Conservation (phyloP, 2,888 invertebrate species). For the Diploptera punctata region DNA sequence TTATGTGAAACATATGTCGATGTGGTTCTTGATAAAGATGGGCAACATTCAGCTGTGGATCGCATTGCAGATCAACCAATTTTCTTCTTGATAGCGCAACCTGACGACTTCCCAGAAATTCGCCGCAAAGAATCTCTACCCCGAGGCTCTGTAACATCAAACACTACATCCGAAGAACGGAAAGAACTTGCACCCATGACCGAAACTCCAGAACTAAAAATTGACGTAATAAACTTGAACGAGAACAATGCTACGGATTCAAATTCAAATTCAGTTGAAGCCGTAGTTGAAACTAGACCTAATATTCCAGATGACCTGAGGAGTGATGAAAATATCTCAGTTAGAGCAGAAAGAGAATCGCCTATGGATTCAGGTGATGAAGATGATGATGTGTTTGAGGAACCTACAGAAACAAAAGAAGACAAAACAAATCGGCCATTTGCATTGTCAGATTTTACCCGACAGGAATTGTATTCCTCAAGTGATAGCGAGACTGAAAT, state of each 20-base stretch:
- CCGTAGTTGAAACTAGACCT: neutral
- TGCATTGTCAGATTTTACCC: conserved; percentile 43
- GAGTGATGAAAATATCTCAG: neutral
- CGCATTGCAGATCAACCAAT: conserved; percentile 61
- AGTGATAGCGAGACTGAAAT: conserved; percentile 29
- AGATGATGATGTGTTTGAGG: conserved; percentile 38
- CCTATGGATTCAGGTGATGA: conserved; percentile 33
- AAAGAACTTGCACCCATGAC: neutral
- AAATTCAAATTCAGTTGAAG: neutral
- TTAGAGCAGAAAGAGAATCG: neutral
- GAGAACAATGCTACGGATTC: neutral
- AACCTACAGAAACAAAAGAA: conserved; percentile 26
- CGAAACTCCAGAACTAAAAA: neutral
- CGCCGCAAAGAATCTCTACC: conserved; percentile 49
- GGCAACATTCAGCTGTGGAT: conserved; percentile 53
- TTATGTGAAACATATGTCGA: conserved; percentile 60
- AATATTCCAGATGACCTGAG: neutral
- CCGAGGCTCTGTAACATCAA: neutral
- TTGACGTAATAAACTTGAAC: neutral
- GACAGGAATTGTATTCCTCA: conserved; percentile 21
- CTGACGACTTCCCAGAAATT: conserved; percentile 60
- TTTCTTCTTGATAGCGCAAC: conserved; percentile 63
- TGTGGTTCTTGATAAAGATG: conserved; percentile 57
- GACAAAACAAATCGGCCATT: conserved; percentile 41
- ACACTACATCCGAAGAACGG: conserved; percentile 4